Percentiles rank a stretch among this genome's conserved stretches.
Evolutionary conservation across 2,888 invertebrate genomes (phyloP).

Genomic region (Rugalucina vietnamica): DNA sequence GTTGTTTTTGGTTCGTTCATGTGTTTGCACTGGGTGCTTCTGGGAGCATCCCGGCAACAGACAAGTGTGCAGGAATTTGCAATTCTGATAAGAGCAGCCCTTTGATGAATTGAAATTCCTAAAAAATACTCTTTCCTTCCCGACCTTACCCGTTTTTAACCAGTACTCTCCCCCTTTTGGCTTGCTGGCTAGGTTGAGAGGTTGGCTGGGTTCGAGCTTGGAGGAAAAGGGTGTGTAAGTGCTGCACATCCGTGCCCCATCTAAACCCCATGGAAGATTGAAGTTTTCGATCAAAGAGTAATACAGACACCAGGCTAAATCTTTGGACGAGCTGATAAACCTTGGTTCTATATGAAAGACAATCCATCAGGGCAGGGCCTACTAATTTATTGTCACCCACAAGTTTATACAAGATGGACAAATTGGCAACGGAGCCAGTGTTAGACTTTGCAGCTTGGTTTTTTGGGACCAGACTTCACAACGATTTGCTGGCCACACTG

Average conservation of each 20-base stretch:
- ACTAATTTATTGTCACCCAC: not conserved
- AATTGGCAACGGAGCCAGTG: not conserved
- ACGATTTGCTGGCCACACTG: not conserved
- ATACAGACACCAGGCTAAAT: not conserved
- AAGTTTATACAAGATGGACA: not conserved
- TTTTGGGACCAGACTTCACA: not conserved
- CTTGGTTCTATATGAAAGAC: not conserved
- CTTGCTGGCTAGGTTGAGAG: not conserved
- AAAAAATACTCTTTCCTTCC: not conserved
- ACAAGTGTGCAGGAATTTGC: not conserved
- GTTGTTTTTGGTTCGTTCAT: not conserved
- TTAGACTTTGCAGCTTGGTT: not conserved
- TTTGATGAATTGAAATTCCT: not conserved
- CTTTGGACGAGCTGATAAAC: not conserved
- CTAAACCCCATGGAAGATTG: not conserved
- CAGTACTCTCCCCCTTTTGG: not conserved
- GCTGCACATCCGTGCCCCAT: slow-evolving; percentile 15
- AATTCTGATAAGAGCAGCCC: not conserved
- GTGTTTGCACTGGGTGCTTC: not conserved
- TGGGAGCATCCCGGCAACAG: not conserved
- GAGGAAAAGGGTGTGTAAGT: not conserved
- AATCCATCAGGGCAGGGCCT: not conserved
- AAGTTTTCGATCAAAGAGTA: not conserved
- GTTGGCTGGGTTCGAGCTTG: not conserved
- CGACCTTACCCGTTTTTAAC: not conserved